These are phyloP conservation scores for Sitophilus oryzae DNA, from an alignment of 1,140 invertebrate genomes.

Conservation along the genomic window DNA sequence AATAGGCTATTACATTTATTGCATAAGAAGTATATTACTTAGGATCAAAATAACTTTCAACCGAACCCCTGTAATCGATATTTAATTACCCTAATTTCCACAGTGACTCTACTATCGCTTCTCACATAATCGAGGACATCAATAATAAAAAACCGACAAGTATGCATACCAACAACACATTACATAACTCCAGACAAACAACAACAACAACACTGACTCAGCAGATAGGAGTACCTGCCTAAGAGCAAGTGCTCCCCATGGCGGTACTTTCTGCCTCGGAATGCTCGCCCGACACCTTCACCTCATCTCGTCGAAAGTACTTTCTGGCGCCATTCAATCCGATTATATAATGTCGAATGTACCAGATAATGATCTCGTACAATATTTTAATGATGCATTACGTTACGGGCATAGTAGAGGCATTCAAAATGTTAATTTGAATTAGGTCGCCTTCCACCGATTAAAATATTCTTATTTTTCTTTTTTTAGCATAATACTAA, in stretches of 20 bases:
- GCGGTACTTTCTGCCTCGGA: slow-evolving; percentile 13
- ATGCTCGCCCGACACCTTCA: slow-evolving; percentile 14
- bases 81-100: no score
- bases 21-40: no score
- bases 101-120: no score
- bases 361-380: background rate
- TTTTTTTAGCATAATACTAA: no score
- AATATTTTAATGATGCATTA: background rate
- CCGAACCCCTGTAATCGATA: no score
- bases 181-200: background rate
- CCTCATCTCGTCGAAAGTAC: slow-evolving; percentile 18
- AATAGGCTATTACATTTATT: no score
- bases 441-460: no score
- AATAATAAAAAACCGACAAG: background rate
- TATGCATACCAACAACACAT: background rate
- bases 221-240: no score
- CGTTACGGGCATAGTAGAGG: background rate
- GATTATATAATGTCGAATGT: slow-evolving; percentile 2
- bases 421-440: no score
- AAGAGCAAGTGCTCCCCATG: slow-evolving; percentile 7
- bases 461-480: no score
- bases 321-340: slow-evolving; percentile 17
- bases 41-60: no score
- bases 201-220: background rate
- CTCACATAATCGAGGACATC: background rate